Base-by-base conservation (phyloP, 2,113 vertebrate species). In the Pongo abelii region DNA sequence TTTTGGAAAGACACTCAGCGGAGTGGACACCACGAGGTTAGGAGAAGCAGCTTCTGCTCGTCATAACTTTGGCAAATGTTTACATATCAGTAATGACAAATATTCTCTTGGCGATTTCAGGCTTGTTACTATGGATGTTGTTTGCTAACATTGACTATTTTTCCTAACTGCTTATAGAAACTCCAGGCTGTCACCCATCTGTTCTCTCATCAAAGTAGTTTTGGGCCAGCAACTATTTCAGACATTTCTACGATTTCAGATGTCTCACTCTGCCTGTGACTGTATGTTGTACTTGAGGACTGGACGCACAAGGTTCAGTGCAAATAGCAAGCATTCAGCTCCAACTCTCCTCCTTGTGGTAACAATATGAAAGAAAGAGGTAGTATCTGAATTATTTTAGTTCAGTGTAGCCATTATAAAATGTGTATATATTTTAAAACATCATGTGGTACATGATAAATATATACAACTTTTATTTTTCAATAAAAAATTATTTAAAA, bases 121-220 rank as follows among this genome's bases (percentile, higher is more conserved):
- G 32, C 87, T 97, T 89, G 95, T 96, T 97, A 96, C 77, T 40
- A 74, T 74, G 89, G 77, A 61, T 81, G 79, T 0, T 20, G 93
- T 97, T 98, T 97, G 91, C 89, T 96, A 96, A 92, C 81, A 83
- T 50, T 80, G 94, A 97, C 84, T 88, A 38, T 97, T 25, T 17
- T 97, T 84, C 0, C 0, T 93, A 95, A 74, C 61, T 96, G 85
- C 69, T 96, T 16, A 81, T 78, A 83, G 75, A 95, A 97, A 52
- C 81, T 96, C 23, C 97, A 89, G 72, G 80, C 93, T 98, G 97
- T 91, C 93, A 89, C 17, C 94, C 96, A 83, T 97, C 96, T 98
- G 97, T 83, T 97, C 90, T 89, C 94, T 18, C 0, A 57, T 95
- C 93, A 93, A 84, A 94, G 32, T 38, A n/a, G n/a, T 93, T 85